Percentiles rank a stretch among this genome's conserved stretches.
Conservation (phyloP, 2,797 vertebrate genomes). For the Melanotaenia pygmaea region DNA sequence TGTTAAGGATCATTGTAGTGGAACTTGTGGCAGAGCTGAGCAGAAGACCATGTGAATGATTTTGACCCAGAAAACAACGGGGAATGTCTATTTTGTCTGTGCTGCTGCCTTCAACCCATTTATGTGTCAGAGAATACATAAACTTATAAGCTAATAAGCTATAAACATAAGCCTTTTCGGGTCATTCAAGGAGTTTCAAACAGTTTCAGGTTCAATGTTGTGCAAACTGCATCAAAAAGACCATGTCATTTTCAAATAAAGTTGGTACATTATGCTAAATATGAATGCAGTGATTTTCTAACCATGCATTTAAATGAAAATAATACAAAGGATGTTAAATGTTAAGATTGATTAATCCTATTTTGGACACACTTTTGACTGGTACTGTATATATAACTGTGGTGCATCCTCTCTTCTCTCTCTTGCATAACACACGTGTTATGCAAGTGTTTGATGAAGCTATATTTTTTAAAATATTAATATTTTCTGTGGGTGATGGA, state of each 20-base stretch:
- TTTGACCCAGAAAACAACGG: conserved; percentile 19
- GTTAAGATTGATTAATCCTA: not conserved
- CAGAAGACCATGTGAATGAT: conserved; percentile 25
- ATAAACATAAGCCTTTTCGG: not conserved
- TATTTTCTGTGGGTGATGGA: not conserved
- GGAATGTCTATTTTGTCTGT: conserved; percentile 14
- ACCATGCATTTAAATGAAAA: not conserved
- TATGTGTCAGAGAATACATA: not conserved
- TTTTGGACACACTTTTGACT: too few relatives aligned
- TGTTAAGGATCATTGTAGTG: conserved; percentile 32
- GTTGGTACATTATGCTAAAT: too few relatives aligned
- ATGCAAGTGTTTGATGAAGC: too few relatives aligned
- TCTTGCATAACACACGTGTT: too few relatives aligned
- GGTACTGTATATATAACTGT: too few relatives aligned
- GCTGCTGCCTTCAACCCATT: conserved; percentile 16
- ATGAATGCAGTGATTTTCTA: too few relatives aligned
- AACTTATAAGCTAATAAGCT: not conserved
- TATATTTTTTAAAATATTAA: too few relatives aligned
- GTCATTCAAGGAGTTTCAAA: not conserved
- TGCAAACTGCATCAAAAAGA: not conserved
- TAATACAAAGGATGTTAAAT: not conserved
- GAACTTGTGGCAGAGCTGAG: conserved; percentile 28
- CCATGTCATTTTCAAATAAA: too few relatives aligned
- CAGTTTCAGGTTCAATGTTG: not conserved
- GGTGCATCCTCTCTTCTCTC: too few relatives aligned